Evolutionary conservation across 1,140 invertebrate species (phyloP).

Genomic region (Calliphora vicina): DNA sequence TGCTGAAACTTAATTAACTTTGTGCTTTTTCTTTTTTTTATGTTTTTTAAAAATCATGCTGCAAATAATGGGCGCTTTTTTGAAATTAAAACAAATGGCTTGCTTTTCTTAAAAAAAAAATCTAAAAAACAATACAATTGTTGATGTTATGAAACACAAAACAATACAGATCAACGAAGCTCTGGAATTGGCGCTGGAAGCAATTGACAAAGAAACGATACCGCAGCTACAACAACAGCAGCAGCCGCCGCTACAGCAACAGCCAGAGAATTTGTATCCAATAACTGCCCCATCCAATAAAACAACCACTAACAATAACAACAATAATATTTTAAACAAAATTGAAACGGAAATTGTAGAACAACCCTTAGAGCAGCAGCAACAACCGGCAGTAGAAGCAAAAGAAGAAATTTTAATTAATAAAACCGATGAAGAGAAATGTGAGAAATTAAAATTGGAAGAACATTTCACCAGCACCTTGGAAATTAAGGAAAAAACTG

Average conservation of each 20-base stretch:
- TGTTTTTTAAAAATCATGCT: neutral
- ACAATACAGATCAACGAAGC: conserved; percentile 67
- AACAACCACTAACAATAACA: conserved; percentile 37
- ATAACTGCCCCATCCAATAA: conserved; percentile 27
- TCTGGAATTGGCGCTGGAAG: conserved; percentile 69
- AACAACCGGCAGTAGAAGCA: neutral
- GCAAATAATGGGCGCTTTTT: neutral
- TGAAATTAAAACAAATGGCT: too few species aligned
- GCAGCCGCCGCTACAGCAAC: conserved; percentile 37
- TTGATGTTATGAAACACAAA: neutral
- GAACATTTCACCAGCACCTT: neutral
- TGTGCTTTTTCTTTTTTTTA: neutral
- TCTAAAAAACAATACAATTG: neutral
- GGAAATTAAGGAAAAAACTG: neutral
- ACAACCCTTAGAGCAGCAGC: too few species aligned
- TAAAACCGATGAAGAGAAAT: conserved; percentile 37
- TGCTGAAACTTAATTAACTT: neutral
- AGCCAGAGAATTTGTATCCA: conserved; percentile 33
- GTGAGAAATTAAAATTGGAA: neutral
- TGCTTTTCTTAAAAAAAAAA: neutral
- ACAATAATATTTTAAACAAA: neutral
- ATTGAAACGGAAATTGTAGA: neutral
- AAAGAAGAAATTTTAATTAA: conserved; percentile 14
- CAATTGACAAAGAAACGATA: conserved; percentile 66
- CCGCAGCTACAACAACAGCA: conserved; percentile 38